Evolutionary conservation across 2,797 vertebrate genomes (phyloP).

Genomic region (Potorous gilbertii): DNA sequence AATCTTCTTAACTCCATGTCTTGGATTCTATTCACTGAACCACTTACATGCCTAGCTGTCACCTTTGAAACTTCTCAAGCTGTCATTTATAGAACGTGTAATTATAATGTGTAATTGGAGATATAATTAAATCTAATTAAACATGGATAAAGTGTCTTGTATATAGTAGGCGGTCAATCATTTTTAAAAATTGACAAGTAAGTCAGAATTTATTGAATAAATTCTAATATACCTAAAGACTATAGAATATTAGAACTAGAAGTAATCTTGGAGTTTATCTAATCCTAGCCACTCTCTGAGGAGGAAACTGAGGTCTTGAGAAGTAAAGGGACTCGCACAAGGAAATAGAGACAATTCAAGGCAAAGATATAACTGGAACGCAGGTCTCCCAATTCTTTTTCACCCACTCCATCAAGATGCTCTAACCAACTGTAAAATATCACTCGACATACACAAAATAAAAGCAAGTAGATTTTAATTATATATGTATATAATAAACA

Average conservation of each 20-base stretch:
- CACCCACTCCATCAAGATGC: not conserved
- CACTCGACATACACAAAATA: not conserved
- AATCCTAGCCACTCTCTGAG: not conserved
- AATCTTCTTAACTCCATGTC: not conserved
- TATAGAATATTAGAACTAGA: not conserved
- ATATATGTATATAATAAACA: not conserved
- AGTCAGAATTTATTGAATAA: not conserved
- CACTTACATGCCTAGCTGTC: not conserved
- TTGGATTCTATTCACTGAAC: not conserved
- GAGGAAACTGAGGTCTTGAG: not conserved
- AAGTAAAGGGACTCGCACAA: not conserved
- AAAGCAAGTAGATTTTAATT: not conserved
- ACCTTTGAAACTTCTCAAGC: conserved; percentile 62
- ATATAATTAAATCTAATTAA: conserved; percentile 53
- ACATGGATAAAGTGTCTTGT: conserved; percentile 52
- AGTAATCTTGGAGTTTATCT: not conserved
- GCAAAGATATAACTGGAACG: not conserved
- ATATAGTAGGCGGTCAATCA: not conserved
- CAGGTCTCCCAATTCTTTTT: not conserved
- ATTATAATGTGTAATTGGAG: conserved; percentile 70
- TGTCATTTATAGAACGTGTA: conserved; percentile 63
- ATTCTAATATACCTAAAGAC: not conserved
- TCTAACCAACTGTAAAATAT: not conserved
- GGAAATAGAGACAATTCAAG: not conserved
- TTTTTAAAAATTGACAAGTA: not conserved